Evolutionary conservation across 2,888 invertebrate species (phyloP).

Genomic region (Patella depressa): DNA sequence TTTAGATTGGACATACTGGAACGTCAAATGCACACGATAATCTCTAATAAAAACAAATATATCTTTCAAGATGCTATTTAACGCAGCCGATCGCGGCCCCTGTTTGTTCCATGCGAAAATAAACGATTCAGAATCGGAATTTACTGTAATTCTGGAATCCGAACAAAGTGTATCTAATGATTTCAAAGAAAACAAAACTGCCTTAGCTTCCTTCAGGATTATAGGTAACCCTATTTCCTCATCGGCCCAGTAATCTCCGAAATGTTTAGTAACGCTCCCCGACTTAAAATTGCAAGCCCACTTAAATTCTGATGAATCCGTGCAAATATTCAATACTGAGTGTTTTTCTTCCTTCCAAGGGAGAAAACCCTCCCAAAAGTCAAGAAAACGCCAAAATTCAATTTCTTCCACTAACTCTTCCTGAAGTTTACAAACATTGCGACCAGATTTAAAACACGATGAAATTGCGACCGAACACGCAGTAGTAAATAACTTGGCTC

Average conservation of each 20-base stretch:
- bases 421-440: too few relatives aligned
- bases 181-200: background rate
- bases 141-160: background rate
- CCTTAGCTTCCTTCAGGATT: background rate
- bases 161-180: background rate
- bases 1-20: background rate
- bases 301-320: background rate
- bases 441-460: background rate
- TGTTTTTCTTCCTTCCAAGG: background rate
- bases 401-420: too few relatives aligned
- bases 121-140: background rate
- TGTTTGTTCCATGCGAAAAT: background rate
- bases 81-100: background rate
- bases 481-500: background rate
- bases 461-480: background rate
- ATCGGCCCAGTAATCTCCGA: background rate
- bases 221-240: background rate
- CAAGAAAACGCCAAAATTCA: background rate
- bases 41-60: background rate
- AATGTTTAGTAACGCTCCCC: background rate
- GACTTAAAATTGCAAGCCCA: background rate
- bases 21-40: background rate
- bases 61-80: background rate
- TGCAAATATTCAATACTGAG: background rate
- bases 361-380: background rate